A percentile compares a stretch with the other conserved stretches of the same genome.
These are phyloP conservation scores for Caenorhabditis remanei DNA, from an alignment of 1,140 invertebrate species.

Conservation along the genomic window DNA sequence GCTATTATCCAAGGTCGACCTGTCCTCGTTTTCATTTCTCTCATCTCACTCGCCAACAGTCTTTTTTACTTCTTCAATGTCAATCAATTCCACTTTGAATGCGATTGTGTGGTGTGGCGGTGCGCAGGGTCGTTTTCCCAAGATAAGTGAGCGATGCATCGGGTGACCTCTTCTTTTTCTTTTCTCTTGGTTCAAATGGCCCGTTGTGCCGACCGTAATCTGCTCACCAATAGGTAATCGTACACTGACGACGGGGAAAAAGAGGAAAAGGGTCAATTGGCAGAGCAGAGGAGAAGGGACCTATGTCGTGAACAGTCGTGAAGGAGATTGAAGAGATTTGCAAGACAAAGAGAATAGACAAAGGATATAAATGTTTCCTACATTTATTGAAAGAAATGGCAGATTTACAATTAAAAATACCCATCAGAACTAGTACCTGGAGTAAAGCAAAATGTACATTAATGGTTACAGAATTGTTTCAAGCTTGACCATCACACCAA, in stretches of 20 bases:
- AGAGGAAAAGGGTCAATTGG: not conserved
- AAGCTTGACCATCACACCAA: conserved; percentile 56
- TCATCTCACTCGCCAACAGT: not conserved
- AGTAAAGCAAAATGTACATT: not conserved
- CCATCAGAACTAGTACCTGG: not conserved
- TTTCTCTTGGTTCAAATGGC: conserved; percentile 15
- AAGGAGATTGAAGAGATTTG: not conserved
- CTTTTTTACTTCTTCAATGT: not conserved
- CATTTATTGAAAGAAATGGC: conserved; percentile 4
- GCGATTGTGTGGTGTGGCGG: not conserved
- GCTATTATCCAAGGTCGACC: not conserved
- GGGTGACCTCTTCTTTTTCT: conserved; percentile 7
- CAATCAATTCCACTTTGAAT: conserved; percentile 5
- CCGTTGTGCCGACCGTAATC: conserved; percentile 14
- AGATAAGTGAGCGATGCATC: not conserved
- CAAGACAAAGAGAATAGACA: not conserved
- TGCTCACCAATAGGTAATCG: not conserved
- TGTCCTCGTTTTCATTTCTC: not conserved
- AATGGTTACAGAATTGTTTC: not conserved
- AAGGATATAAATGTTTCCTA: not conserved
- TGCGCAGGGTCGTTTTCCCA: not conserved
- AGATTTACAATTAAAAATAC: not conserved
- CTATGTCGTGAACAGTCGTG: not conserved
- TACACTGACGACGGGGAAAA: not conserved
- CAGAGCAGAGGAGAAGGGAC: not conserved